Evolutionary conservation across 1,140 invertebrate species (phyloP).

Genomic region (Apis mellifera): Amel_HAv3.1 CM009932.2:3544501-3545000

Average conservation of each 20-base stretch:
- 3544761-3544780: conserved; percentile 31
- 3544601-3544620: conserved; percentile 8
- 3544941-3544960: not conserved
- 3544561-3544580: not conserved
- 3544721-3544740: not conserved
- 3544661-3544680: conserved; percentile 33
- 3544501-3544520: not conserved
- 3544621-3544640: conserved; percentile 13
- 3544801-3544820: conserved; percentile 22
- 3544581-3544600: not conserved
- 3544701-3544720: conserved; percentile 12
- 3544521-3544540: not conserved
- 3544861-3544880: conserved; percentile 1
- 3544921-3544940: not conserved
- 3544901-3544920: conserved; percentile 21
- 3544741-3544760: conserved; percentile 27
- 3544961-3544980: conserved; percentile 1
- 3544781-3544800: not conserved
- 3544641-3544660: conserved; percentile 21
- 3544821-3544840: not conserved
- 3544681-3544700: conserved; percentile 9
- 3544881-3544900: conserved; percentile 3
- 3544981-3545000: not conserved
- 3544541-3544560: not conserved
- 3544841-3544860: not conserved